Conservation (phyloP, 1,140 invertebrate genomes). For the Drosophila ercepeae region DNA sequence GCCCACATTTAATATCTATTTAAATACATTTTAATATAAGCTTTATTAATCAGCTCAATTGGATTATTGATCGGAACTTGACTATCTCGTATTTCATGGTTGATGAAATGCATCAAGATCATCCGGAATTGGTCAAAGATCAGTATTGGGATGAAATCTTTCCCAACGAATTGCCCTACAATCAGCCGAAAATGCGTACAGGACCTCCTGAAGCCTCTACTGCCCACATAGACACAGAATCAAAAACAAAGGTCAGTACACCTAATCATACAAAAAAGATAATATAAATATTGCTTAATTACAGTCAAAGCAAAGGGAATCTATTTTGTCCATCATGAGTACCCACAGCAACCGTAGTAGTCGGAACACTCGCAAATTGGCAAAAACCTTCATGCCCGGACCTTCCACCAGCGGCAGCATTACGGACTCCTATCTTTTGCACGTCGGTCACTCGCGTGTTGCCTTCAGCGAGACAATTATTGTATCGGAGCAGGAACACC, state of each 20-base stretch:
- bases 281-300: no score
- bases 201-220: conserved; percentile 92
- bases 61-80: conserved; percentile 94
- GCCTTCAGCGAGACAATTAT: not conserved
- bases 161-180: conserved; percentile 92
- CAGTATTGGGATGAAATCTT: conserved; percentile 96
- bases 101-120: conserved; percentile 96
- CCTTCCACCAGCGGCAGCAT: not conserved
- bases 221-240: conserved; percentile 87
- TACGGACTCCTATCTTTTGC: not conserved
- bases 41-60: conserved; percentile 88
- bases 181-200: conserved; percentile 89
- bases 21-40: not conserved
- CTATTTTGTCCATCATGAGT: not conserved
- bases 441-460: not conserved
- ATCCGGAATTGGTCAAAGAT: conserved; percentile 93
- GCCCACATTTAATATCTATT: not conserved
- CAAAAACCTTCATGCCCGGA: not conserved
- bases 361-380: not conserved
- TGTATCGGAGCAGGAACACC: not conserved
- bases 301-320: not conserved
- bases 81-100: conserved; percentile 95
- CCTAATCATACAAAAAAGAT: not conserved
- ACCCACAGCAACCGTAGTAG: not conserved
- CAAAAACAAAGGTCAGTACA: not conserved